Evolutionary conservation across 2,113 vertebrate species (phyloP).

Genomic region (Odontophorus gujanensis): DNA sequence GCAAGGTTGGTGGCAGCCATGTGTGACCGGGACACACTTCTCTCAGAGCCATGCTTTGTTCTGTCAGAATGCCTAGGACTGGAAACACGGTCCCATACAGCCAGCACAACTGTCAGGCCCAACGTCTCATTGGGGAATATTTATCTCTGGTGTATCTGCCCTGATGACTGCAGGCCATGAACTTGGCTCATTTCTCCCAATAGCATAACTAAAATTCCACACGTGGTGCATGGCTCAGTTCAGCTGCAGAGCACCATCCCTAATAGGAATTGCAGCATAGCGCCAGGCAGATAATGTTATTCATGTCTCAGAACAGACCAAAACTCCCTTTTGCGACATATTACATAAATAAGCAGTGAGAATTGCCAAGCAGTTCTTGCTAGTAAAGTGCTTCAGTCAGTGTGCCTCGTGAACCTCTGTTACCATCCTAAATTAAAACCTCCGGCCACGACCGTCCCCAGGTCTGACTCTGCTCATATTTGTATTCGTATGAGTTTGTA

Average conservation of each 20-base stretch:
- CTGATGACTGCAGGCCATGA: background rate
- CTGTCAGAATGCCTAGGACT: constrained; percentile 3
- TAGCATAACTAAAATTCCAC: constrained; percentile 67
- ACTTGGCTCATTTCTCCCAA: constrained; percentile 53
- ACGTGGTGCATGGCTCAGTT: constrained; percentile 33
- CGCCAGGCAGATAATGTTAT: background rate
- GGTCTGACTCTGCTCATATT: background rate
- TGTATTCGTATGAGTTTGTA: background rate
- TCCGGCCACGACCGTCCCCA: background rate
- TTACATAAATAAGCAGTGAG: background rate
- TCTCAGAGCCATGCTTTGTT: background rate
- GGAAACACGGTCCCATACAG: background rate
- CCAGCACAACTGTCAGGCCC: constrained; percentile 15
- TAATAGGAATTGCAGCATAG: constrained; percentile 40
- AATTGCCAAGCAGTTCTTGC: background rate
- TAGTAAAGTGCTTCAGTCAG: background rate
- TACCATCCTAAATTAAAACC: background rate
- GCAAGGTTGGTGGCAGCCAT: background rate
- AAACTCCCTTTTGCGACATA: background rate
- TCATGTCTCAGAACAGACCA: background rate
- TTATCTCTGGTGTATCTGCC: constrained; percentile 37
- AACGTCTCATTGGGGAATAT: constrained; percentile 1
- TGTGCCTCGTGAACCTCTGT: background rate
- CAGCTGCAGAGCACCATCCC: constrained; percentile 47
- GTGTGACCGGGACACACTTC: background rate